Evolutionary conservation across 2,888 invertebrate genomes (phyloP).

Genomic region (Endomychus coccineus): DNA sequence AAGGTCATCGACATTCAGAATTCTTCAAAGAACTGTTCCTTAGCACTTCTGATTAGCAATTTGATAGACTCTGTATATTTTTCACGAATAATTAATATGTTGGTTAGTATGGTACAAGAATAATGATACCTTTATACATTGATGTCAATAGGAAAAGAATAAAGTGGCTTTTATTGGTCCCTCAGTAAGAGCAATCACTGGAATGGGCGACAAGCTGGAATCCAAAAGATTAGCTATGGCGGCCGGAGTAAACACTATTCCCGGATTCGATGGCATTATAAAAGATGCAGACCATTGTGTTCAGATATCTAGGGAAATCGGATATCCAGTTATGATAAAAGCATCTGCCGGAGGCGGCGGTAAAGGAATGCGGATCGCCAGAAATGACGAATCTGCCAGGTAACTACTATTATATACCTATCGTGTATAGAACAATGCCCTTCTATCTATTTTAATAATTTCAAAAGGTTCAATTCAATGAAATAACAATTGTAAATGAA

Average conservation of each 20-base stretch:
- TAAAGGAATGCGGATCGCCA: slow-evolving; percentile 61
- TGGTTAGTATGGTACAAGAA: too few relatives aligned
- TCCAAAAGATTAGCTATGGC: slow-evolving; percentile 55
- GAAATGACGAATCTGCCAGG: slow-evolving; percentile 54
- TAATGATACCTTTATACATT: too few relatives aligned
- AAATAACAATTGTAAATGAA: too few relatives aligned
- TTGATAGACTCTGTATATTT: too few relatives aligned
- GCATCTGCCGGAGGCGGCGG: slow-evolving; percentile 65
- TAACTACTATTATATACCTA: too few relatives aligned
- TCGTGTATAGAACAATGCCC: too few relatives aligned
- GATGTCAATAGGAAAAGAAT: slow-evolving; percentile 43
- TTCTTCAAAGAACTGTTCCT: too few relatives aligned
- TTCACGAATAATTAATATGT: too few relatives aligned
- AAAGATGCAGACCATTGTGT: slow-evolving; percentile 51
- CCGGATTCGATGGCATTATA: slow-evolving; percentile 46
- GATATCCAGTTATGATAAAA: slow-evolving; percentile 66
- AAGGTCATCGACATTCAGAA: too few relatives aligned
- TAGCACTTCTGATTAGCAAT: too few relatives aligned
- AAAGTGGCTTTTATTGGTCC: slow-evolving; percentile 56
- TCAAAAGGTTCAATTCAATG: too few relatives aligned
- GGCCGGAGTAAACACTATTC: slow-evolving; percentile 57
- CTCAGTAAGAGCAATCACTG: slow-evolving; percentile 50
- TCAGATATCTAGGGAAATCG: slow-evolving; percentile 50
- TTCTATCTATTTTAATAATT: too few relatives aligned
- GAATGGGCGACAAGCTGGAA: slow-evolving; percentile 63